These are phyloP conservation scores for Corythaixoides concolor DNA, from an alignment of 2,113 vertebrate species.

Conservation along the genomic window DNA sequence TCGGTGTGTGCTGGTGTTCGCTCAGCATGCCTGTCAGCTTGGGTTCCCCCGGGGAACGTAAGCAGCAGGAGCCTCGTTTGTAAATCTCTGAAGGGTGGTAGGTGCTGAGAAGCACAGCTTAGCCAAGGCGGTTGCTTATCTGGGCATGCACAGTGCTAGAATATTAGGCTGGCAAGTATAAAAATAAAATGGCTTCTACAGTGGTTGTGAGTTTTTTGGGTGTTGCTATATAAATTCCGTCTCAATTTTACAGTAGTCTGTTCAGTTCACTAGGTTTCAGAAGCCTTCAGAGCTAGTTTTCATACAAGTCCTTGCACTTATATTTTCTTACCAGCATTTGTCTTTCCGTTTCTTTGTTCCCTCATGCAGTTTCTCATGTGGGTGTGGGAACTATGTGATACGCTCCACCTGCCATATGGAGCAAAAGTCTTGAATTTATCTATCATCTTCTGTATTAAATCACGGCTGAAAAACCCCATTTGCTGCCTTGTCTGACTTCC, in stretches of 20 bases:
- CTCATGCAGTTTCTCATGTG: neutral
- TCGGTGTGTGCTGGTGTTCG: neutral
- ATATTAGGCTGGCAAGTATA: neutral
- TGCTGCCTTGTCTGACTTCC: neutral
- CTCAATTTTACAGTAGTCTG: neutral
- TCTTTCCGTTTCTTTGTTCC: slow-evolving; percentile 21
- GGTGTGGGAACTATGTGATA: neutral
- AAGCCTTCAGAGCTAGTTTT: neutral
- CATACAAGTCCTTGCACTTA: neutral
- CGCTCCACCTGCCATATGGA: slow-evolving; percentile 7
- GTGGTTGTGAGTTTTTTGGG: neutral
- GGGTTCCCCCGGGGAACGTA: neutral
- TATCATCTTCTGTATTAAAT: neutral
- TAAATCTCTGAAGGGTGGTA: neutral
- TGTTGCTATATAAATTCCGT: neutral
- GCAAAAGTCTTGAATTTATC: neutral
- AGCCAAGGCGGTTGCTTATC: neutral
- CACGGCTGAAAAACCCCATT: neutral
- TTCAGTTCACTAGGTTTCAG: neutral
- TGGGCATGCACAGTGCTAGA: neutral
- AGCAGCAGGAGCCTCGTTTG: neutral
- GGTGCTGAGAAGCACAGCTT: neutral
- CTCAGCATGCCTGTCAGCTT: neutral
- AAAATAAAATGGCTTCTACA: slow-evolving; percentile 22
- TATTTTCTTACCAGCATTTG: neutral